Percentiles rank a stretch among this genome's conserved stretches.
These are phyloP conservation scores for Tragulus kanchil DNA, from an alignment of 2,113 vertebrate species.

Conservation along the genomic window DNA sequence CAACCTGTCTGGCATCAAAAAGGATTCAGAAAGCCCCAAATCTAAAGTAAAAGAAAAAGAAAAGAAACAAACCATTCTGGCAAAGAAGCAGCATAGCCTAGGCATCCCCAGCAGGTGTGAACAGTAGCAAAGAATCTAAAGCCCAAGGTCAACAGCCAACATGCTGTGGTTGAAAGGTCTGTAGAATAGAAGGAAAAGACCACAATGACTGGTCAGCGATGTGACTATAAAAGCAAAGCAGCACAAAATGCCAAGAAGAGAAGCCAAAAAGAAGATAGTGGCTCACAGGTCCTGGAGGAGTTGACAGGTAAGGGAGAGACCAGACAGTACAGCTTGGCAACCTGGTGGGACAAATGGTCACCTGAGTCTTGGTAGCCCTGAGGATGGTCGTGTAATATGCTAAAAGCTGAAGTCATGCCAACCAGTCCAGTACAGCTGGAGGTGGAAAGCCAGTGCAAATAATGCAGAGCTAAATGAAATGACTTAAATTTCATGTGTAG, in stretches of 20 bases:
- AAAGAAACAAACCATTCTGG: slow-evolving; percentile 7
- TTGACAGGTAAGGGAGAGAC: not conserved
- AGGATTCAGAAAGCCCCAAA: slow-evolving; percentile 53
- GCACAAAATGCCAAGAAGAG: slow-evolving; percentile 14
- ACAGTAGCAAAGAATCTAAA: slow-evolving; percentile 43
- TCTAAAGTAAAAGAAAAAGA: slow-evolving; percentile 37
- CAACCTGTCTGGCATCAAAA: slow-evolving; percentile 1
- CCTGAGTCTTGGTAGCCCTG: not conserved
- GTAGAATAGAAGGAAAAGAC: slow-evolving; percentile 5
- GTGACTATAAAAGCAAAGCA: slow-evolving; percentile 39
- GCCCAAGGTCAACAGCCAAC: slow-evolving; percentile 45
- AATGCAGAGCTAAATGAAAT: not conserved
- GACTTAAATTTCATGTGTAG: not conserved
- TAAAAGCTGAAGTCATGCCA: slow-evolving; percentile 28
- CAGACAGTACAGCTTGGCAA: not conserved
- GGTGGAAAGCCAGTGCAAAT: slow-evolving; percentile 7
- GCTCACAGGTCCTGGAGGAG: not conserved
- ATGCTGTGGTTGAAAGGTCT: not conserved
- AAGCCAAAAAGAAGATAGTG: not conserved
- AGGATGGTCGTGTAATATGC: not conserved
- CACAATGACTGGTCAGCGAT: not conserved
- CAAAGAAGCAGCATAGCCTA: slow-evolving; percentile 33
- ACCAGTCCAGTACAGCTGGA: not conserved
- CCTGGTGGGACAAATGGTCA: not conserved
- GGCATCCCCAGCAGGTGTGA: not conserved